phyloP scores from a whole-genome alignment of 2,113 vertebrate species.

The Megaceryle maxima region DNA sequence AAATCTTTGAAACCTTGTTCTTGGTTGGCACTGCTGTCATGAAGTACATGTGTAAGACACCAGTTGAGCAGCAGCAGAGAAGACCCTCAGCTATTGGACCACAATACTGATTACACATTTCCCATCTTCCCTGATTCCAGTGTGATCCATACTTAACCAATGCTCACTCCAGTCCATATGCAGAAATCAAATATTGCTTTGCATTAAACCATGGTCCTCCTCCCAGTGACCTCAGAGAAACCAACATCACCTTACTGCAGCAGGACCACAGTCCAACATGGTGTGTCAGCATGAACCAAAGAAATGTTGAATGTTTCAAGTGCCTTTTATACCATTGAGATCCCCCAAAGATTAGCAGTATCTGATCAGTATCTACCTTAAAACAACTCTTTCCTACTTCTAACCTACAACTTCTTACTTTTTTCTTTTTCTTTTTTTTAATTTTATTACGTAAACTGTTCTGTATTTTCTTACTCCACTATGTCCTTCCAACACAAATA shows the following conservation, averaged over 20 bases:
- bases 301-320: neutral
- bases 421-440: neutral
- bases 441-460: neutral
- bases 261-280: neutral
- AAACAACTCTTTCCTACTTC: neutral
- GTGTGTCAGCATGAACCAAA: neutral
- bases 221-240: neutral
- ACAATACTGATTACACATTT: neutral
- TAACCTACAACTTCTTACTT: neutral
- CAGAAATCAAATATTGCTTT: neutral
- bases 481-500: neutral
- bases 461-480: neutral
- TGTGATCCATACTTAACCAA: neutral
- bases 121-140: neutral
- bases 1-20: neutral
- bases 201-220: neutral
- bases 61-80: neutral
- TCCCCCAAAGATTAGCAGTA: neutral
- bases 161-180: neutral
- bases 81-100: neutral
- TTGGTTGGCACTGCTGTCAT: neutral
- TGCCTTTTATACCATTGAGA: neutral
- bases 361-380: neutral
- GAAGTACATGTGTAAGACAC: fast-evolving
- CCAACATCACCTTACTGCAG: neutral